These are phyloP conservation scores for Drosophila quadrilineata DNA, from an alignment of 1,140 invertebrate species.

Conservation along the genomic window DNA sequence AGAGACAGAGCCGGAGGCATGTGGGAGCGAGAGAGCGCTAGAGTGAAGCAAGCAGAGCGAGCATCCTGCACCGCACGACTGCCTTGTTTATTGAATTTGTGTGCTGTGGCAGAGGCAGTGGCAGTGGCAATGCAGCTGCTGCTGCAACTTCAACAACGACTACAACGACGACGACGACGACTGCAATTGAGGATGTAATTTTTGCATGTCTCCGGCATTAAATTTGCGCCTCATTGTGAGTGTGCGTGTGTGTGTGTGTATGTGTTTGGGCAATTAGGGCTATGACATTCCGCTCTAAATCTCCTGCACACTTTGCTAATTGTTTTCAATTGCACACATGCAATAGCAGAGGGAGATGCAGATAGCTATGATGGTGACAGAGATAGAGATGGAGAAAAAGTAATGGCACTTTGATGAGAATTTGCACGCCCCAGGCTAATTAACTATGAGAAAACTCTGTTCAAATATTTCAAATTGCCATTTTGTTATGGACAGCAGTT, in stretches of 20 bases:
- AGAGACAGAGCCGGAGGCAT: not conserved
- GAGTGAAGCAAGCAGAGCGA: not conserved
- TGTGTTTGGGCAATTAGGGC: slow-evolving; percentile 66
- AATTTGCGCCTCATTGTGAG: slow-evolving; percentile 48
- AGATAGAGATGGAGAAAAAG: slow-evolving; percentile 30
- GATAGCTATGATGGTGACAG: no score
- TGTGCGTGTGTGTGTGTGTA: slow-evolving; percentile 7
- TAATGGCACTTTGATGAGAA: slow-evolving; percentile 60
- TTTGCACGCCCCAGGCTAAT: slow-evolving; percentile 47
- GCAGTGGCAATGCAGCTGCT: slow-evolving; percentile 19
- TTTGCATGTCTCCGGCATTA: slow-evolving; percentile 77
- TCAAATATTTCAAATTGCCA: slow-evolving; percentile 48
- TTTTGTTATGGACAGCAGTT: slow-evolving; percentile 36
- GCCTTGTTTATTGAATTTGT: slow-evolving; percentile 75
- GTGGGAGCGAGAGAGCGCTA: slow-evolving; percentile 4
- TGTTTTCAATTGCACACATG: slow-evolving; percentile 71
- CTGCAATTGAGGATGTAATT: slow-evolving; percentile 75
- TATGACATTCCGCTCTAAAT: slow-evolving; percentile 78
- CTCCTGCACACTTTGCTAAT: slow-evolving; percentile 74
- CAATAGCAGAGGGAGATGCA: no score
- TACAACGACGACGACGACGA: not conserved
- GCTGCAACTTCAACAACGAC: not conserved
- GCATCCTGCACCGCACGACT: slow-evolving; percentile 56
- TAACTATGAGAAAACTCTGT: slow-evolving; percentile 38
- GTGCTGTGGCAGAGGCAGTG: slow-evolving; percentile 15